Evolutionary conservation across 2,888 invertebrate species (phyloP), one percentile per base, ranked within the genome.

Genomic region (Emmelina monodactyla): DNA sequence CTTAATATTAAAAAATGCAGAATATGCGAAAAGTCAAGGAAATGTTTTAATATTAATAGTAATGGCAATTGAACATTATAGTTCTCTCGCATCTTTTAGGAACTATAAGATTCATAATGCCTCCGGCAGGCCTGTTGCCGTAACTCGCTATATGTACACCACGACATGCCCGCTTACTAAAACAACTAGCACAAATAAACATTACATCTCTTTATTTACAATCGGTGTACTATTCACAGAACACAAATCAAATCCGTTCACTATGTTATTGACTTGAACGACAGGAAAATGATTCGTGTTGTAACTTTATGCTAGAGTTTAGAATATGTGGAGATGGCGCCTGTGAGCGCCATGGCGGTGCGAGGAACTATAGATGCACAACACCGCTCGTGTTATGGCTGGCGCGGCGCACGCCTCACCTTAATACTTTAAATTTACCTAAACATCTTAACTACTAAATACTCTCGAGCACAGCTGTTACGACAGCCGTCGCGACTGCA

Each of bases 41-140:
- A 25, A 76, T 76, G 70, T 64, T 62, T 73, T 75, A 72, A 68
- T 73, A 58, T 72, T 64, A 66, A 68, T 25, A 29, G 29, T 14
- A 29, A 29, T 70, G 78, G 76, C 78, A 76, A 72, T 72, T 73
- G 79, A 79, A 80, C 75, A 66, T 73, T 79, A 80, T 80, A 80
- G 79, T 76, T 76, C 76, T 60, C 75, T 76, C 75, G 75, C 76
- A 70, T 71, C 64, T 61, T 70, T 68, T 80, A 80, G 80, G 80
- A 80, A 80, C 80, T 80, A 80, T 80, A 79, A 80, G 61, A 80
- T 80, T 76, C 76, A 78, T 69, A 71, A 75, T 75, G 75, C 76
- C 76, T 66, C 66, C 58, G 55, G 58, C 58, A 57, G 58, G 62
- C 39, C 47, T 37, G 46, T 45, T 45, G 37, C 33, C 38, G 39